phyloP scores from a whole-genome alignment of 2,797 vertebrate genomes.

The Sebastes dallii region DNA sequence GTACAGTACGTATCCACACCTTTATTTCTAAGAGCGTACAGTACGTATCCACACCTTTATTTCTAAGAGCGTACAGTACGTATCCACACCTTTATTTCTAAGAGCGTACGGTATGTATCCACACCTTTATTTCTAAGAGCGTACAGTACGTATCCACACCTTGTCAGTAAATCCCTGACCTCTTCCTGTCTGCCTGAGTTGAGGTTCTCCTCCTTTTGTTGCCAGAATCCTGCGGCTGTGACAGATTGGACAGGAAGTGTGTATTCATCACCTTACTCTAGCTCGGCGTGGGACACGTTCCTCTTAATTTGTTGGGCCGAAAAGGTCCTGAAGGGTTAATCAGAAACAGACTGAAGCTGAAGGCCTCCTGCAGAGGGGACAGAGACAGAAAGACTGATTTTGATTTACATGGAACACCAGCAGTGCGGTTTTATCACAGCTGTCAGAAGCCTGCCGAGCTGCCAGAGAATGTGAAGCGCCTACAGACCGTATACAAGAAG shows the following conservation, averaged over 20 bases:
- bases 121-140: no score
- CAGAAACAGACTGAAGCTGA: neutral
- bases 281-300: neutral
- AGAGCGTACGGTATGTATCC: fast-evolving
- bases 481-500: neutral
- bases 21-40: no score
- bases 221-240: neutral
- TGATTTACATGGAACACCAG: neutral
- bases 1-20: no score
- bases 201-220: neutral
- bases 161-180: no score
- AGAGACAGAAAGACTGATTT: neutral
- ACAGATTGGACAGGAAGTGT: neutral
- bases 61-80: no score
- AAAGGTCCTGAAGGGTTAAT: neutral
- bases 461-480: neutral
- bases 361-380: neutral
- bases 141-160: fast-evolving
- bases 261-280: neutral
- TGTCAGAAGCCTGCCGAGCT: neutral
- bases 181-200: no score
- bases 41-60: no score
- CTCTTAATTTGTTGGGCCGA: neutral
- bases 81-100: no score
- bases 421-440: neutral